phyloP scores from a whole-genome alignment of 2,113 vertebrate species.

The Trematomus loennbergii region DNA sequence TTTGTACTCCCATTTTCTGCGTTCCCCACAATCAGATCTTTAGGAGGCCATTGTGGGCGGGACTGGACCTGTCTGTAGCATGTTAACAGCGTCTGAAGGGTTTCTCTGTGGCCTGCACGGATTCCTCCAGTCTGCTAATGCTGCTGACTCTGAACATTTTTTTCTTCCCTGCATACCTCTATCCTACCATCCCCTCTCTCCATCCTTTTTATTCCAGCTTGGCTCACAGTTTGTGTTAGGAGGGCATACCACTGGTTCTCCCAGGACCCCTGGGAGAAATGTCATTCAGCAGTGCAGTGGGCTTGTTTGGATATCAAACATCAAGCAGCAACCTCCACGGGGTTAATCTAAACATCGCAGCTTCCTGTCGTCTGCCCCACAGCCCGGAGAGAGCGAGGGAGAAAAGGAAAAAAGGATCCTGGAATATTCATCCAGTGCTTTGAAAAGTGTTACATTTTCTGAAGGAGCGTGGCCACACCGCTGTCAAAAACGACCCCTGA shows the following conservation, averaged over 20 bases:
- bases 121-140: slow-evolving; percentile 61
- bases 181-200: slow-evolving; percentile 41
- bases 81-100: slow-evolving; percentile 50
- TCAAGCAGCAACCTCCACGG: slow-evolving; percentile 68
- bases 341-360: slow-evolving; percentile 76
- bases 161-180: slow-evolving; percentile 56
- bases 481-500: slow-evolving; percentile 18
- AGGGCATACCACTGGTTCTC: slow-evolving; percentile 67
- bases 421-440: slow-evolving; percentile 20
- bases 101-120: slow-evolving; percentile 55
- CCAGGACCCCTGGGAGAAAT: slow-evolving; percentile 64
- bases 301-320: slow-evolving; percentile 82
- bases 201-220: slow-evolving; percentile 57
- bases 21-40: slow-evolving; percentile 42
- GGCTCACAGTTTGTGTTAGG: slow-evolving; percentile 62
- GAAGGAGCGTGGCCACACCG: background rate
- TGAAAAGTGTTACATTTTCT: background rate
- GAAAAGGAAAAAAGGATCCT: background rate
- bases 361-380: slow-evolving; percentile 71
- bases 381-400: background rate
- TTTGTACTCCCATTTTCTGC: slow-evolving; percentile 36
- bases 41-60: slow-evolving; percentile 54
- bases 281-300: slow-evolving; percentile 56
- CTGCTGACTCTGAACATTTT: slow-evolving; percentile 72
- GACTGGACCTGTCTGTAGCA: slow-evolving; percentile 61